Conservation (phyloP, 1,140 invertebrate species). For the Oedothorax gibbosus region DNA sequence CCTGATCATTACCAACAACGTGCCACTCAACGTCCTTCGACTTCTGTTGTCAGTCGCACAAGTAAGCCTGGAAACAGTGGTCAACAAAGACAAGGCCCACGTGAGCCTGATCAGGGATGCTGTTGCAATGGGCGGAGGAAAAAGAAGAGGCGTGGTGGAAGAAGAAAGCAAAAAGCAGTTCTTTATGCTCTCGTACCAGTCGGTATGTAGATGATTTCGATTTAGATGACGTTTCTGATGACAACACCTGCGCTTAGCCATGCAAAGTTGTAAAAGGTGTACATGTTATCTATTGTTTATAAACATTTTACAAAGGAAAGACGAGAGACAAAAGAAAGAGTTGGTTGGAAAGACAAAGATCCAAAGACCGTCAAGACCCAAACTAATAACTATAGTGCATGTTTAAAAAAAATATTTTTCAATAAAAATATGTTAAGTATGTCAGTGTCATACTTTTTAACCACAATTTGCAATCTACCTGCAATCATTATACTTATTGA, state of each 20-base stretch:
- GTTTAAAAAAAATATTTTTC: too few relatives aligned
- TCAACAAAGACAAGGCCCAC: conserved; percentile 3
- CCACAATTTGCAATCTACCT: too few relatives aligned
- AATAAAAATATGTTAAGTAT: too few relatives aligned
- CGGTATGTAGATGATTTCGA: background rate
- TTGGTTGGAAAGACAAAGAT: too few relatives aligned
- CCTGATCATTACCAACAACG: background rate
- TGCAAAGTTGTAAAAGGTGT: conserved; percentile 53
- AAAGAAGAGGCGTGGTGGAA: conserved; percentile 24
- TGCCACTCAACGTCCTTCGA: background rate
- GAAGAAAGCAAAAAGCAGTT: background rate
- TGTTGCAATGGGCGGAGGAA: conserved; percentile 40
- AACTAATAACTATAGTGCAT: too few relatives aligned
- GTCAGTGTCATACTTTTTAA: too few relatives aligned
- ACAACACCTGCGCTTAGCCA: background rate
- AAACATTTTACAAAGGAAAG: conserved; percentile 48
- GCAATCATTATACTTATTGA: too few relatives aligned
- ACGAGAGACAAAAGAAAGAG: too few relatives aligned
- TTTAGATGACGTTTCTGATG: conserved; percentile 28
- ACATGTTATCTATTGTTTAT: conserved; percentile 47
- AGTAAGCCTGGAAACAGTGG: background rate
- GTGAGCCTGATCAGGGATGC: conserved; percentile 21
- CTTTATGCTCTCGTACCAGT: conserved; percentile 26
- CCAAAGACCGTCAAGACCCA: too few relatives aligned
- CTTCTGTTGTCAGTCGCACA: too few relatives aligned